Base-by-base conservation (phyloP, 2,797 vertebrate genomes). In the Hyperoplus lanceolatus region DNA sequence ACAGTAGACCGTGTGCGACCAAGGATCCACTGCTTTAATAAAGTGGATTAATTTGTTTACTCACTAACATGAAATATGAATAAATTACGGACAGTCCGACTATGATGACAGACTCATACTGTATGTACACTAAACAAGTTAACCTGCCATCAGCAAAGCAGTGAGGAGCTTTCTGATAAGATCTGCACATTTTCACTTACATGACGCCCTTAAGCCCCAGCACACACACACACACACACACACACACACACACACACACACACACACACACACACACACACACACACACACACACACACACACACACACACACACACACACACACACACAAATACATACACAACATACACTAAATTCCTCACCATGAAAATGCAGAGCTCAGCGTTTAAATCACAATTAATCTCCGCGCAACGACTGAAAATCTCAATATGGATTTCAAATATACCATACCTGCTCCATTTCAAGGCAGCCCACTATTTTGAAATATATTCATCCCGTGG, bases 151-250 rank as follows among this genome's bases (percentile, higher is more conserved):
- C 75, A 82, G 77, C 75, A 83, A 84, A 82, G 59, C 58, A 84
- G 63, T 18, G 56, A 81, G 58, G 50, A 84, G 77, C 75, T 73
- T 88, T 90, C 77, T 88, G 86, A 88, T 80, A 68, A 78, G 53
- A 89, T 88, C 80, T 81, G 90, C 90, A 93, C 72, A 86, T 91
- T 90, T 90, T 86, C 79, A 70, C 80, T 81, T 74, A 78, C 46
- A 87, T 16, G 53, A 81, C 0, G 0, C 46, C 73, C 65, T 51
- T 80, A 65, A 64, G 73, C 66, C 65, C 50, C 48, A 38, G 15
- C 42, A 51, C 51, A 72, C 56, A 67, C 41, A 60, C 55, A 65
- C 53, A 58, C 54, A 63, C 62, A 73, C 55, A 49, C 0, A 18
- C 50, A 15, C 50, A 54, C 29, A 45, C 21, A 49, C 48, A 8